These are phyloP conservation scores for Corvus moneduloides DNA, from an alignment of 2,113 vertebrate genomes.

Conservation along the genomic window DNA sequence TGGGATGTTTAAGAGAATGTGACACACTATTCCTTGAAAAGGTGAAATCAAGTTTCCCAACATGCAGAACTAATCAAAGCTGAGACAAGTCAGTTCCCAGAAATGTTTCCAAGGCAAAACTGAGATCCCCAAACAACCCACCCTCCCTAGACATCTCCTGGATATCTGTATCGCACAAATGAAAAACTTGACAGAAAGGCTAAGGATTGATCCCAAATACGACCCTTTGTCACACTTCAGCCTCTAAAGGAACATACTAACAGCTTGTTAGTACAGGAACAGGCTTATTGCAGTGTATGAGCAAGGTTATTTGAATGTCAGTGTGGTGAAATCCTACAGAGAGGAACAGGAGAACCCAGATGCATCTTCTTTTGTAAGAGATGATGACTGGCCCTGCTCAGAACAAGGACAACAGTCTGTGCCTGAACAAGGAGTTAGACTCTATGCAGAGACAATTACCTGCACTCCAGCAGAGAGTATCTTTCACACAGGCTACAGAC, in stretches of 20 bases:
- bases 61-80: background rate
- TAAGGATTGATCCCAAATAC: background rate
- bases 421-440: background rate
- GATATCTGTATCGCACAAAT: background rate
- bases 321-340: background rate
- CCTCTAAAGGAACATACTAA: background rate
- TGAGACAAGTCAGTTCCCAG: background rate
- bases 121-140: background rate
- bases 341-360: background rate
- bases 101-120: background rate
- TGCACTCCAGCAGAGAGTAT: background rate
- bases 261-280: background rate
- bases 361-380: background rate
- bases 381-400: background rate
- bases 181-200: background rate
- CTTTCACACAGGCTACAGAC: background rate
- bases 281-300: background rate
- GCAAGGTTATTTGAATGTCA: background rate
- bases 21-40: background rate
- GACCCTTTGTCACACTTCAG: background rate
- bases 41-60: background rate
- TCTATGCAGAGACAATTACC: background rate
- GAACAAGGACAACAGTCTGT: background rate
- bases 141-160: background rate
- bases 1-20: background rate